A percentile compares a stretch with the other conserved stretches of the same genome.
phyloP scores from a whole-genome alignment of 2,797 vertebrate genomes.

The Podarcis siculus region DNA sequence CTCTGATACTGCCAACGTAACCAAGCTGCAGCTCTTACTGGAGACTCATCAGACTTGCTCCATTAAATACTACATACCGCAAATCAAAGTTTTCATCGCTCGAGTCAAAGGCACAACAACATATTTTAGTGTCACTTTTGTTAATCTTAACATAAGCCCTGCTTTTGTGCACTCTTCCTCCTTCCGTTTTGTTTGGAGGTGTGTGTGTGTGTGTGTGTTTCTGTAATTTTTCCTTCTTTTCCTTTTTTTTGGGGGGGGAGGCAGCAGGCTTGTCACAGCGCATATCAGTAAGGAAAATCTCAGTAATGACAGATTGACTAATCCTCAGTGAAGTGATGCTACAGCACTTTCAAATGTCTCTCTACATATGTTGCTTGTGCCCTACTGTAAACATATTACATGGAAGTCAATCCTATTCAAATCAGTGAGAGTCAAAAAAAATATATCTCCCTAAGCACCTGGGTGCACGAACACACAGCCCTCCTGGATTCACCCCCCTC shows the following conservation, averaged over 20 bases:
- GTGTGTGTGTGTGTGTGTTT: background rate
- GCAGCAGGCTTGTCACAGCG: background rate
- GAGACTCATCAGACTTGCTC: background rate
- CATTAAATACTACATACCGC: background rate
- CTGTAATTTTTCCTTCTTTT: background rate
- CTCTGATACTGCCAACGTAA: background rate
- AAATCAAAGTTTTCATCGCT: slow-evolving; percentile 19
- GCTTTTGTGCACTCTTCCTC: background rate
- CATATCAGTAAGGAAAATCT: slow-evolving; percentile 23
- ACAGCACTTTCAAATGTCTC: background rate
- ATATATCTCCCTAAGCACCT: background rate
- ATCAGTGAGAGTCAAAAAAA: background rate
- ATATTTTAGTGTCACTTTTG: background rate
- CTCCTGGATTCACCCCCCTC: background rate
- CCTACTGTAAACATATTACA: background rate
- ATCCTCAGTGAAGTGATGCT: slow-evolving; percentile 3
- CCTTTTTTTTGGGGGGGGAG: background rate
- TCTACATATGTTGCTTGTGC: slow-evolving; percentile 25
- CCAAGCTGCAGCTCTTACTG: slow-evolving; percentile 30
- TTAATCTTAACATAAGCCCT: background rate
- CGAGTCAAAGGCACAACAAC: background rate
- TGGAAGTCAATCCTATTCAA: background rate
- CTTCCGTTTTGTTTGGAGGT: background rate
- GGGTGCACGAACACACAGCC: background rate
- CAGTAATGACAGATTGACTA: background rate